These are phyloP conservation scores for Gopherus flavomarginatus DNA, from an alignment of 2,113 vertebrate species.

Conservation along the genomic window DNA sequence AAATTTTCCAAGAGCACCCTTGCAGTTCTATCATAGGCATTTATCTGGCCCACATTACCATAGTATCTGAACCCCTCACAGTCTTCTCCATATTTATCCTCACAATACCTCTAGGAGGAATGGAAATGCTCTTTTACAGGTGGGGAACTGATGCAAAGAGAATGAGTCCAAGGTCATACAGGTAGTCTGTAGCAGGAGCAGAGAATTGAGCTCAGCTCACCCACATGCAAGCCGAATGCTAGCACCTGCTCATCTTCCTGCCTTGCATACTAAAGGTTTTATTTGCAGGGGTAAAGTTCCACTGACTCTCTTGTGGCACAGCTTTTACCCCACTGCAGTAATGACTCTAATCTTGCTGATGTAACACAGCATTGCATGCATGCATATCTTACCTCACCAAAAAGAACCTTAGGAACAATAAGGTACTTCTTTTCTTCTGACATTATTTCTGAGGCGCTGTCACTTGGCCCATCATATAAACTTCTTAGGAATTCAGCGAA, in stretches of 20 bases:
- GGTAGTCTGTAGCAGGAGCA: background rate
- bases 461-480: background rate
- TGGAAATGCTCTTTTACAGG: background rate
- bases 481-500: background rate
- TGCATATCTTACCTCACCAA: background rate
- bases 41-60: accelerated
- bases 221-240: background rate
- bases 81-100: accelerated
- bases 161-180: background rate
- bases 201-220: background rate
- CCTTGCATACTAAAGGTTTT: background rate
- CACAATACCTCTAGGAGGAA: background rate
- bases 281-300: background rate
- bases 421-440: background rate
- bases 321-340: background rate
- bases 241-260: background rate
- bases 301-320: accelerated
- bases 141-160: background rate
- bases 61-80: background rate
- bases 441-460: background rate
- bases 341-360: background rate
- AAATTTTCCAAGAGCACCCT: background rate
- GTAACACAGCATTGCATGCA: background rate
- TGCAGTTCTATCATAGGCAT: background rate
- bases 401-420: background rate